Evolutionary conservation across 1,140 invertebrate genomes (phyloP).

Genomic region (Subanguina moxae): DNA sequence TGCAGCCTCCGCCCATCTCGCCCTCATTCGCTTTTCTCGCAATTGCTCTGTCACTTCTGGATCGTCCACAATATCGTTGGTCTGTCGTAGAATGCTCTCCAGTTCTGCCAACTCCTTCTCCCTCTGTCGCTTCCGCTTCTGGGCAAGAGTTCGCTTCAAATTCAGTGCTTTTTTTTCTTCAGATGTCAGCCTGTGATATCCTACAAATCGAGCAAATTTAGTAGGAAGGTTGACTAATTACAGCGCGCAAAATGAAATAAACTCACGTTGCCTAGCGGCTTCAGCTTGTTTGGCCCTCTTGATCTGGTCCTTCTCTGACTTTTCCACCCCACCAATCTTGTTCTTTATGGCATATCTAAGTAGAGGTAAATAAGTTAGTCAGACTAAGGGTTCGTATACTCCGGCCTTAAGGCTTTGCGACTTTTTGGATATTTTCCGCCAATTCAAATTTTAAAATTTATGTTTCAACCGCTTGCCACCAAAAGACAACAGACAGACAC

Average conservation of each 20-base stretch:
- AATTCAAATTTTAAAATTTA: too few relatives aligned
- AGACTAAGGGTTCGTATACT: too few relatives aligned
- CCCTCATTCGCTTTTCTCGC: slow-evolving; percentile 42
- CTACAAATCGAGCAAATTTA: background rate
- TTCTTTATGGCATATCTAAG: slow-evolving; percentile 27
- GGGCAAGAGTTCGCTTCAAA: slow-evolving; percentile 41
- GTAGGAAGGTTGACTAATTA: too few relatives aligned
- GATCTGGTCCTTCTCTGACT: slow-evolving; percentile 27
- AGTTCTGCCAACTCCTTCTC: slow-evolving; percentile 42
- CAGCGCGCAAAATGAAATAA: slow-evolving; percentile 1
- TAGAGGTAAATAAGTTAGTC: too few relatives aligned
- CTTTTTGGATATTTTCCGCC: too few relatives aligned
- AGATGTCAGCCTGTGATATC: slow-evolving; percentile 33
- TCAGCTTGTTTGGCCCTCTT: slow-evolving; percentile 40
- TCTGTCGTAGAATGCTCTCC: slow-evolving; percentile 34
- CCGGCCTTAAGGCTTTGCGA: too few relatives aligned
- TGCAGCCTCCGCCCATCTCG: slow-evolving; percentile 45
- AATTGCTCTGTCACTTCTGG: slow-evolving; percentile 44
- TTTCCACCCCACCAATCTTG: slow-evolving; percentile 18
- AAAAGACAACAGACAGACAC: too few relatives aligned
- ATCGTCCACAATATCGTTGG: slow-evolving; percentile 44
- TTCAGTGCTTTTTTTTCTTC: slow-evolving; percentile 45
- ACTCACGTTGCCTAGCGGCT: slow-evolving; percentile 30
- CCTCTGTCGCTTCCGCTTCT: slow-evolving; percentile 43
- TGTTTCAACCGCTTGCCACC: too few relatives aligned